Conservation (phyloP, 2,113 vertebrate genomes). For the Deroptyus accipitrinus region DNA sequence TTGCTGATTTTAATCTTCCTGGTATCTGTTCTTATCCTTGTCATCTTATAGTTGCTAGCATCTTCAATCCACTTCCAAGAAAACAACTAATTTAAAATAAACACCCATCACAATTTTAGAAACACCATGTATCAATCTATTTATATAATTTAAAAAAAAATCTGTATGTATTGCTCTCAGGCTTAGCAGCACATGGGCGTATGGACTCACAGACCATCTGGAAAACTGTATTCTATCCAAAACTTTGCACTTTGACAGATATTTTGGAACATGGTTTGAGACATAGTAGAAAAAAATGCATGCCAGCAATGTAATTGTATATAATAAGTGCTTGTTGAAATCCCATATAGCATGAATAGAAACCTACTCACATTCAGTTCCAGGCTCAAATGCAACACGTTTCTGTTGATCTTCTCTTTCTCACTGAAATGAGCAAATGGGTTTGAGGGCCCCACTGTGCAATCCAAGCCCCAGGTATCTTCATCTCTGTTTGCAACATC, state of each 20-base stretch:
- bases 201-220: background rate
- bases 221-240: background rate
- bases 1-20: background rate
- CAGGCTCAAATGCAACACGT: constrained; percentile 65
- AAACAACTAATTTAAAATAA: background rate
- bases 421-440: constrained; percentile 59
- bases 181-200: background rate
- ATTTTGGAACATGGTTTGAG: background rate
- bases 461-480: constrained; percentile 66
- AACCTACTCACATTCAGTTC: constrained; percentile 75
- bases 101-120: background rate
- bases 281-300: background rate
- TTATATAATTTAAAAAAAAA: background rate
- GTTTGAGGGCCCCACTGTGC: constrained; percentile 52
- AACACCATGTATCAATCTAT: background rate
- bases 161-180: background rate
- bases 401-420: constrained; percentile 67
- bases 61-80: background rate
- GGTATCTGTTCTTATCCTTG: background rate
- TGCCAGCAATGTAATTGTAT: background rate
- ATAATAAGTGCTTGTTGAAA: background rate
- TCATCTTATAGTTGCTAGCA: background rate
- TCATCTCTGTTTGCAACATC: constrained; percentile 65
- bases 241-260: background rate
- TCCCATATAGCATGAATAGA: background rate